Percentiles rank a stretch among this genome's conserved stretches.
Evolutionary conservation across 37 sponge, comb jelly and placozoan genomes (phyloP).

Genomic region (Spongia lamella): DNA sequence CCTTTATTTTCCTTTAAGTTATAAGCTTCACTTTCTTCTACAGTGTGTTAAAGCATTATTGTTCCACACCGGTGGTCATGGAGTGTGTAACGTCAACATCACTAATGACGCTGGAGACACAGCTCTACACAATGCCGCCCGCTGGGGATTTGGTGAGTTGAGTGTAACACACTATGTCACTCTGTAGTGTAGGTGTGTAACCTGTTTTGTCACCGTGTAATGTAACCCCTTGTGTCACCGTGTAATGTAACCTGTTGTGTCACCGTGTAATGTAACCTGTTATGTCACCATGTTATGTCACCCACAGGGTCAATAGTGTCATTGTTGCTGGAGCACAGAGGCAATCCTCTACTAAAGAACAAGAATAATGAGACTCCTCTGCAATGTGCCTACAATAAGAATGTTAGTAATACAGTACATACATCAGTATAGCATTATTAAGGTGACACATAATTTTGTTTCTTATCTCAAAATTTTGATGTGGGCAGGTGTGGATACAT

Average conservation of each 20-base stretch:
- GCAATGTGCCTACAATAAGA: slow-evolving; percentile 68
- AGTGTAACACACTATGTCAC: background rate
- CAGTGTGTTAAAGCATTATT: slow-evolving; percentile 80
- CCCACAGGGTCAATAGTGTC: slow-evolving; percentile 64
- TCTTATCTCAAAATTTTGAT: too few species aligned
- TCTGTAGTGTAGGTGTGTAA: background rate
- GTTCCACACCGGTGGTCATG: slow-evolving; percentile 49
- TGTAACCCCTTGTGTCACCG: background rate
- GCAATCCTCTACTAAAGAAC: slow-evolving; percentile 46
- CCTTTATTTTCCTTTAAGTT: too few species aligned
- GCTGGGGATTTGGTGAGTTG: slow-evolving; percentile 85
- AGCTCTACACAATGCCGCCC: slow-evolving; percentile 86
- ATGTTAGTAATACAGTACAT: too few species aligned
- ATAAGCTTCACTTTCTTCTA: background rate
- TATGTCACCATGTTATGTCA: background rate
- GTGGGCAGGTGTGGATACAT: too few species aligned
- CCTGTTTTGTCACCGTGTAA: background rate
- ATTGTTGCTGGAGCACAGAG: slow-evolving; percentile 68
- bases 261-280: background rate
- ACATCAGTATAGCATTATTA: too few species aligned
- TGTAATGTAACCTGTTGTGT: background rate
- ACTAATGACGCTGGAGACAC: slow-evolving; percentile 78
- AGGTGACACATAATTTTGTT: too few species aligned
- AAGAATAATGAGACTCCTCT: slow-evolving; percentile 55
- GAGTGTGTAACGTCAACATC: slow-evolving; percentile 47